Evolutionary conservation across 1,140 invertebrate species (phyloP).

Genomic region (Parasteatoda tepidariorum): DNA sequence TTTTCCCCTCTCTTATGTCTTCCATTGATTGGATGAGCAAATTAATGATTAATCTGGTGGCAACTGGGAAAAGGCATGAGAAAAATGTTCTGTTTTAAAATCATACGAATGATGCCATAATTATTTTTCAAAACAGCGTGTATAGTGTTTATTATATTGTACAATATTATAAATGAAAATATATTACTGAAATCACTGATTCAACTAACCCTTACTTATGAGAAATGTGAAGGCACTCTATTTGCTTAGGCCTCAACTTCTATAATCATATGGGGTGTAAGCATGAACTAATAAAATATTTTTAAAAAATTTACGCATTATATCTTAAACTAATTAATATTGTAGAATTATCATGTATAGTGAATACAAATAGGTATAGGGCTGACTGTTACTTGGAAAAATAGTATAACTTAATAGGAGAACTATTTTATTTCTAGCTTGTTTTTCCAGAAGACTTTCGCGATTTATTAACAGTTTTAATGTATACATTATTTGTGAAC

Average conservation of each 20-base stretch:
- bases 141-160: not conserved
- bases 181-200: not conserved
- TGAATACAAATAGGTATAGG: too few species aligned
- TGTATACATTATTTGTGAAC: too few species aligned
- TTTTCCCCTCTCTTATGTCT: constrained; percentile 39
- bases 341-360: too few species aligned
- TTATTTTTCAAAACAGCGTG: not conserved
- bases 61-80: not conserved
- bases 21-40: constrained; percentile 55
- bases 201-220: not conserved
- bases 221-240: not conserved
- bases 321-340: too few species aligned
- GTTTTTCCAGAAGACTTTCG: too few species aligned
- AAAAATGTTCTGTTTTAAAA: not conserved
- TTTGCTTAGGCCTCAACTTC: not conserved
- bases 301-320: too few species aligned
- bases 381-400: too few species aligned
- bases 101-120: not conserved
- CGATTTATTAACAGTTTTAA: too few species aligned
- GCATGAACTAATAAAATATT: too few species aligned
- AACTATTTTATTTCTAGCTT: too few species aligned
- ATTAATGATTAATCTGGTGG: constrained; percentile 38
- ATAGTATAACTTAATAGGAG: too few species aligned
- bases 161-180: not conserved
- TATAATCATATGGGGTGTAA: too few species aligned